Conservation (phyloP, 2,797 vertebrate genomes). For the Anas bahamensis region DNA sequence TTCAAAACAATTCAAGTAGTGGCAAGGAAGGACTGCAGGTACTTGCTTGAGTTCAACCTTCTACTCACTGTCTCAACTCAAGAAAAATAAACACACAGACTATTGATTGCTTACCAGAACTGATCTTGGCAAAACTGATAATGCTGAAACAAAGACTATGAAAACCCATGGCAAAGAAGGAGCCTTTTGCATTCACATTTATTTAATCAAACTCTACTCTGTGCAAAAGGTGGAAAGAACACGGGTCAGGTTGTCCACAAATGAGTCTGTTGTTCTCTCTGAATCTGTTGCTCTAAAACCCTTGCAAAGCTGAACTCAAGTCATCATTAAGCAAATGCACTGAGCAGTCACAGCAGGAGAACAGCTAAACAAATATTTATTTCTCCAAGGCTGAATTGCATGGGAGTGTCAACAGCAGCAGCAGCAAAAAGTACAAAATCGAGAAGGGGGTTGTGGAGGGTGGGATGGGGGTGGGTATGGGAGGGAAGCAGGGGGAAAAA, state of each 20-base stretch:
- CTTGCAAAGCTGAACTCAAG: slow-evolving; percentile 28
- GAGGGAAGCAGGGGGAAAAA: neutral
- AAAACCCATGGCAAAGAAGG: neutral
- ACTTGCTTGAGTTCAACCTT: neutral
- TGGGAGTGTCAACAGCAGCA: slow-evolving; percentile 31
- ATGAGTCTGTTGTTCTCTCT: slow-evolving; percentile 6
- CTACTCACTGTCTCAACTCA: neutral
- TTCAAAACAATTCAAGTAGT: neutral
- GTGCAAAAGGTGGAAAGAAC: accelerated
- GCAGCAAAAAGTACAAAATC: neutral
- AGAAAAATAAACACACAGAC: neutral
- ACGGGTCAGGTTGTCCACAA: neutral
- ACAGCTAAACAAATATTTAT: slow-evolving; percentile 71
- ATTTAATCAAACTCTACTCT: neutral
- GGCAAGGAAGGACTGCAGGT: neutral
- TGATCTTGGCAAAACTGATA: neutral
- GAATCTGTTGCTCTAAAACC: slow-evolving; percentile 12
- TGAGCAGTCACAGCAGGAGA: slow-evolving; percentile 59
- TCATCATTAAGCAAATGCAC: slow-evolving; percentile 58
- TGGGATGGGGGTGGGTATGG: no score
- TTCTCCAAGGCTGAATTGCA: slow-evolving; percentile 42
- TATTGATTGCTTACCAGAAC: neutral
- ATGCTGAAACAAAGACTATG: neutral
- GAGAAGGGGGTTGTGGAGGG: neutral
- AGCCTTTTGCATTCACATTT: neutral